These are phyloP conservation scores for Bradysia coprophila DNA, from an alignment of 1,140 invertebrate species.

Conservation along the genomic window DNA sequence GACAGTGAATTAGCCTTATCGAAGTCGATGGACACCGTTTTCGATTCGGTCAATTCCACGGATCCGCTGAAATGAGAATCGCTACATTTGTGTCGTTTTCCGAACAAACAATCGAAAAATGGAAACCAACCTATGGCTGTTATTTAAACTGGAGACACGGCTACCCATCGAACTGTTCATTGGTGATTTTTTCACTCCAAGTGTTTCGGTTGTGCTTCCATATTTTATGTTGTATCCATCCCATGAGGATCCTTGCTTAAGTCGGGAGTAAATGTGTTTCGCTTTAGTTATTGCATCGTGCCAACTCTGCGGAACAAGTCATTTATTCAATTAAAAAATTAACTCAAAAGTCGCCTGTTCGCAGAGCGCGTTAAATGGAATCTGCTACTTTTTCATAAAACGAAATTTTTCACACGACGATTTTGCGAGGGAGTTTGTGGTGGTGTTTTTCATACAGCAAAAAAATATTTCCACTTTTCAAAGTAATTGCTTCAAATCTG, in stretches of 20 bases:
- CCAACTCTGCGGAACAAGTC: slow-evolving; percentile 29
- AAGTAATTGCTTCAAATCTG: too few relatives aligned
- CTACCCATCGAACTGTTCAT: slow-evolving; percentile 23
- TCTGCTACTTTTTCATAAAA: too few relatives aligned
- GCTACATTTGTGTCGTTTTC: not conserved
- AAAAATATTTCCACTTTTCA: too few relatives aligned
- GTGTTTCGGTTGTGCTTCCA: slow-evolving; percentile 23
- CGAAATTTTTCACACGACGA: too few relatives aligned
- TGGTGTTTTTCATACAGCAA: too few relatives aligned
- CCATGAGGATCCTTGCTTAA: slow-evolving; percentile 26
- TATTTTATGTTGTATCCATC: slow-evolving; percentile 25
- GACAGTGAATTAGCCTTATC: slow-evolving; percentile 32
- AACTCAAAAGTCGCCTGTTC: too few relatives aligned
- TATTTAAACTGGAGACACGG: slow-evolving; percentile 39
- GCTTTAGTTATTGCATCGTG: slow-evolving; percentile 42
- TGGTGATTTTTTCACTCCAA: slow-evolving; percentile 22
- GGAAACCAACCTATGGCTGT: slow-evolving; percentile 33
- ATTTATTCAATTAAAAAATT: too few relatives aligned
- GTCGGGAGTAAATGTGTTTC: slow-evolving; percentile 37
- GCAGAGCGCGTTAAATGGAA: too few relatives aligned
- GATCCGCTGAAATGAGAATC: slow-evolving; percentile 35
- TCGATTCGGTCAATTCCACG: slow-evolving; percentile 49
- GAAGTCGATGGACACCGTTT: slow-evolving; percentile 28
- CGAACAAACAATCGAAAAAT: not conserved
- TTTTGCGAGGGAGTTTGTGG: too few relatives aligned